Conservation (phyloP, 2,113 vertebrate species). For the Azemiops feae region DNA sequence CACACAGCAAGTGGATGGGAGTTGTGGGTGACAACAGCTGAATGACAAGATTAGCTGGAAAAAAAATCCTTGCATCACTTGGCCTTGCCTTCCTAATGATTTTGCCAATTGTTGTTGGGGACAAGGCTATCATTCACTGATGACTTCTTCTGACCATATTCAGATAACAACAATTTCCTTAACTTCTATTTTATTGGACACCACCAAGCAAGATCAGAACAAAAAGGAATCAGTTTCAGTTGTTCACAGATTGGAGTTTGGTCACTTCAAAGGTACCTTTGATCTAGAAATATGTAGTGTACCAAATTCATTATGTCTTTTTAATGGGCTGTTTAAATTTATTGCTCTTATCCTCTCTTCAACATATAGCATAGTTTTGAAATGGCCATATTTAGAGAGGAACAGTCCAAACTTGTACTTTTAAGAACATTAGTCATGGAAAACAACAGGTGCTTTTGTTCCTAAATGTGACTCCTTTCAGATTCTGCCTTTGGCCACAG, state of each 20-base stretch:
- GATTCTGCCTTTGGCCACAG: slow-evolving; percentile 45
- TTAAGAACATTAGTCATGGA: slow-evolving; percentile 52
- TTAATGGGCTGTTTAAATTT: slow-evolving; percentile 70
- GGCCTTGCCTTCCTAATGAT: slow-evolving; percentile 73
- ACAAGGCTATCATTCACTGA: slow-evolving; percentile 80
- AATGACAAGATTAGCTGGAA: slow-evolving; percentile 71
- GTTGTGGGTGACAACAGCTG: slow-evolving; percentile 66
- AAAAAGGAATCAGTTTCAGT: slow-evolving; percentile 73
- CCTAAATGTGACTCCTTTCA: rapidly evolving
- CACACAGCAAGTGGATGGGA: slow-evolving; percentile 71
- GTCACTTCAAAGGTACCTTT: slow-evolving; percentile 82
- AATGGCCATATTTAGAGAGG: slow-evolving; percentile 38
- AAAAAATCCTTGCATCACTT: slow-evolving; percentile 67
- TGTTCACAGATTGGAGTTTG: slow-evolving; percentile 73
- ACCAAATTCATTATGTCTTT: slow-evolving; percentile 79
- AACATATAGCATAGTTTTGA: slow-evolving; percentile 44
- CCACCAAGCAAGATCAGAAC: slow-evolving; percentile 69
- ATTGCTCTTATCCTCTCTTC: slow-evolving; percentile 69
- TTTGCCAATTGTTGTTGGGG: slow-evolving; percentile 75
- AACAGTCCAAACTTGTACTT: slow-evolving; percentile 58
- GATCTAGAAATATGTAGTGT: slow-evolving; percentile 83
- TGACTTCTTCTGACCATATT: slow-evolving; percentile 78
- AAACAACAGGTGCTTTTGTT: slow-evolving; percentile 80
- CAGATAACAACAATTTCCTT: slow-evolving; percentile 81
- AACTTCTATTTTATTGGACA: slow-evolving; percentile 81